phyloP scores from a whole-genome alignment of 2,797 vertebrate species.

The Crocidura indochinensis region DNA sequence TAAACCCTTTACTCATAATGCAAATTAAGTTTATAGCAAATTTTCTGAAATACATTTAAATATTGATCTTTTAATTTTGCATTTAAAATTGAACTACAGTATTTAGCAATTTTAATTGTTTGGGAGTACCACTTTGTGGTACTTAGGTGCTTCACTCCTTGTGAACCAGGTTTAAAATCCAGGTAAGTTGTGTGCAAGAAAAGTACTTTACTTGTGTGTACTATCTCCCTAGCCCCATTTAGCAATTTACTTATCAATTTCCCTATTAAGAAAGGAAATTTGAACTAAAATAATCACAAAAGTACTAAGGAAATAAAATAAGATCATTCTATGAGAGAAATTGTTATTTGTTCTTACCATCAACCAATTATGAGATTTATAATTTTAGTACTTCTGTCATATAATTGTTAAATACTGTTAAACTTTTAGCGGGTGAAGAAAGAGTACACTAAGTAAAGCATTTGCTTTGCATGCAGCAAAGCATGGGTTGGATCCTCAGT shows the following conservation, averaged over 20 bases:
- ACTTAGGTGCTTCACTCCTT: no score
- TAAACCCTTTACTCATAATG: background rate
- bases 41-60: constrained; percentile 43
- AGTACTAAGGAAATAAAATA: background rate
- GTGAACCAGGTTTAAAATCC: background rate
- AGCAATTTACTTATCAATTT: background rate
- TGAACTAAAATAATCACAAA: background rate
- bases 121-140: no score
- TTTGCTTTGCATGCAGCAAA: no score
- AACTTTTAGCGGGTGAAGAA: no score
- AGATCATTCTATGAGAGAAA: background rate
- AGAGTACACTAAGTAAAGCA: no score
- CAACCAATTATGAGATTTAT: no score
- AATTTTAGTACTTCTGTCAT: background rate
- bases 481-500: no score
- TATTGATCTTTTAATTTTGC: background rate
- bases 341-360: background rate
- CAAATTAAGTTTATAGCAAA: constrained; percentile 12
- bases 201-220: no score
- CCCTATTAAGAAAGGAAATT: background rate
- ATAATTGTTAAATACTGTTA: no score
- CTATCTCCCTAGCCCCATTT: background rate
- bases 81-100: no score
- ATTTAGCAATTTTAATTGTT: no score
- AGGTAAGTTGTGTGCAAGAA: background rate